Conservation (phyloP, 2,797 vertebrate species). For the Natrix natrix region DNA sequence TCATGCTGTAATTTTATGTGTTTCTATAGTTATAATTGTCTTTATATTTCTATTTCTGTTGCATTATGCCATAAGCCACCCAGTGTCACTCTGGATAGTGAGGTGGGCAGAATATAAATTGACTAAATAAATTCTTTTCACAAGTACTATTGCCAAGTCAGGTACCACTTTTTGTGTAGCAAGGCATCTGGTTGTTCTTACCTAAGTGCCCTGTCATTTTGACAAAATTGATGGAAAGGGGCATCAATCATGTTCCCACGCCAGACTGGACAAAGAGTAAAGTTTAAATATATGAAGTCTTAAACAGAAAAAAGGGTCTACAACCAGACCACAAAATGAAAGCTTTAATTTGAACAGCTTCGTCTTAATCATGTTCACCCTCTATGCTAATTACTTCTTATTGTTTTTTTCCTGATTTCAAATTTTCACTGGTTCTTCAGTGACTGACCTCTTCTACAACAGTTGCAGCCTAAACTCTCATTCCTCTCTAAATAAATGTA, state of each 20-base stretch:
- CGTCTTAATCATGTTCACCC: not conserved
- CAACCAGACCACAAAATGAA: not conserved
- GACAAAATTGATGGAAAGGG: slow-evolving; percentile 19
- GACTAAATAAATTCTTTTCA: not conserved
- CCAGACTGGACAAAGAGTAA: not conserved
- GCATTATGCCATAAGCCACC: not conserved
- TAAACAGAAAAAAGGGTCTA: not conserved
- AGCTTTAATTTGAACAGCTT: not conserved
- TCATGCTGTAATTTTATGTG: not conserved
- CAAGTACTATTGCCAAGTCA: not conserved
- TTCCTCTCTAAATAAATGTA: not conserved
- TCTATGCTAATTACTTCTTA: not conserved
- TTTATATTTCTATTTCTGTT: not conserved
- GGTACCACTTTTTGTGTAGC: not conserved
- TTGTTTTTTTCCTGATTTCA: not conserved
- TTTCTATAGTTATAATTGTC: not conserved
- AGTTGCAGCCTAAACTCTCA: slow-evolving; percentile 2
- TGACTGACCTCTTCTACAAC: not conserved
- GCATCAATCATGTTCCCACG: slow-evolving; percentile 12
- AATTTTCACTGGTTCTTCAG: slow-evolving; percentile 14
- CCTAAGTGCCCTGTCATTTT: not conserved
- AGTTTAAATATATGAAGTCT: slow-evolving; percentile 13
- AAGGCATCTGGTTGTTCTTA: not conserved
- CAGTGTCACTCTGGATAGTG: not conserved
- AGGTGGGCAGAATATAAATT: not conserved